These are phyloP conservation scores for Zalophus californianus DNA, from an alignment of 2,797 vertebrate species.

Conservation along the genomic window DNA sequence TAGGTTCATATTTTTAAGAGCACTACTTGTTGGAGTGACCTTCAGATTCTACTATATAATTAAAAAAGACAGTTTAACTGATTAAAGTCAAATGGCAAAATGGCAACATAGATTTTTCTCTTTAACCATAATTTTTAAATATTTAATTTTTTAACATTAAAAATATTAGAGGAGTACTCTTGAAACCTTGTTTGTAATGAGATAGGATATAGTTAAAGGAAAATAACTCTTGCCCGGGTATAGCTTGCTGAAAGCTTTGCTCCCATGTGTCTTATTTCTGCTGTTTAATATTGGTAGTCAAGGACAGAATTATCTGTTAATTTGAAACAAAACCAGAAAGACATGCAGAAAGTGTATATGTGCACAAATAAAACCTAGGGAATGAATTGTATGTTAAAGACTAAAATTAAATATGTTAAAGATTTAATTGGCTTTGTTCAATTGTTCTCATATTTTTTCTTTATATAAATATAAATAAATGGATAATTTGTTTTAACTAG, in stretches of 20 bases:
- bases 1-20: neutral
- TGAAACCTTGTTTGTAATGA: neutral
- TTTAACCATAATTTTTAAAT: neutral
- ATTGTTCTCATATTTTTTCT: neutral
- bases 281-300: neutral
- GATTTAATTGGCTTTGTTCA: neutral
- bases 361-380: neutral
- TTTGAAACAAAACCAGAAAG: neutral
- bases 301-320: neutral
- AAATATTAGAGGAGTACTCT: neutral
- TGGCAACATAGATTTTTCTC: neutral
- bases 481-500: neutral
- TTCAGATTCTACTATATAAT: neutral
- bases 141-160: neutral
- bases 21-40: neutral
- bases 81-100: neutral
- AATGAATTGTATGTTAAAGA: neutral
- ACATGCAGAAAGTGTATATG: neutral
- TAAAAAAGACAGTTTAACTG: neutral
- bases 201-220: neutral
- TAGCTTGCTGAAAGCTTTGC: neutral
- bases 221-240: neutral
- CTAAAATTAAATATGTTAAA: neutral
- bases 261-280: neutral
- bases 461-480: neutral